Conservation (phyloP, 1,140 invertebrate species). For the Drosophila ercepeae region DNA sequence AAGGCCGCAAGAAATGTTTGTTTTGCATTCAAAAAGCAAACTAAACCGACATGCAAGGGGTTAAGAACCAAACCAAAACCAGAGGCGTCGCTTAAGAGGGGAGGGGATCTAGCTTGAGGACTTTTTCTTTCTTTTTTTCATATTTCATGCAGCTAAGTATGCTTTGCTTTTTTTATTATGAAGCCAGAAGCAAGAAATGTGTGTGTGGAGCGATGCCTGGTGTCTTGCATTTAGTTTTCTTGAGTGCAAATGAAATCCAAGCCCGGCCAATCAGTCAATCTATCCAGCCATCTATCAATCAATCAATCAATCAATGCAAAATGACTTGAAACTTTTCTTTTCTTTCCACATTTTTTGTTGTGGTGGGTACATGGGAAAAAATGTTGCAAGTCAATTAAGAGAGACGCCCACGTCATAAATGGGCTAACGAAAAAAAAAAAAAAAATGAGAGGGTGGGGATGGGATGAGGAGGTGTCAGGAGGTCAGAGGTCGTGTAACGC, state of each 20-base stretch:
- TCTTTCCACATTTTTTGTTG: too few species aligned
- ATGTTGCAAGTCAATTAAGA: constrained; percentile 46
- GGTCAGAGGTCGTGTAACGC: constrained; percentile 28
- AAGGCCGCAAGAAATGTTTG: constrained; percentile 3
- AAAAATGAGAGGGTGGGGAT: too few species aligned
- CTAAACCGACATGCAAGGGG: background rate
- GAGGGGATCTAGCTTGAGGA: background rate
- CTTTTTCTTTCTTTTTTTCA: constrained; percentile 18
- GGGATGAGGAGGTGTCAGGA: background rate
- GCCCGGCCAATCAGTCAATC: constrained; percentile 33
- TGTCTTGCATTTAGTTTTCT: constrained; percentile 27
- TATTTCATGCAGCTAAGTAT: constrained; percentile 55
- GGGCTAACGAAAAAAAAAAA: too few species aligned
- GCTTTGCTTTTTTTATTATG: constrained; percentile 36
- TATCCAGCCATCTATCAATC: constrained; percentile 11
- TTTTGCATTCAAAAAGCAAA: constrained; percentile 7
- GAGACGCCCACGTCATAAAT: constrained; percentile 28
- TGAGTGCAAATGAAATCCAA: constrained; percentile 43
- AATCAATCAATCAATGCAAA: constrained; percentile 48
- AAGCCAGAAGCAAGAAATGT: too few species aligned
- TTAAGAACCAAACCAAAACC: background rate
- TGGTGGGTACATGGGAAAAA: constrained; percentile 16
- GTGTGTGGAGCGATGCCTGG: too few species aligned
- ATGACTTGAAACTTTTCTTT: constrained; percentile 40
- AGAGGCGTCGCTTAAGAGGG: background rate